Conservation (phyloP, 1,140 invertebrate species). For the Nymphalis io region DNA sequence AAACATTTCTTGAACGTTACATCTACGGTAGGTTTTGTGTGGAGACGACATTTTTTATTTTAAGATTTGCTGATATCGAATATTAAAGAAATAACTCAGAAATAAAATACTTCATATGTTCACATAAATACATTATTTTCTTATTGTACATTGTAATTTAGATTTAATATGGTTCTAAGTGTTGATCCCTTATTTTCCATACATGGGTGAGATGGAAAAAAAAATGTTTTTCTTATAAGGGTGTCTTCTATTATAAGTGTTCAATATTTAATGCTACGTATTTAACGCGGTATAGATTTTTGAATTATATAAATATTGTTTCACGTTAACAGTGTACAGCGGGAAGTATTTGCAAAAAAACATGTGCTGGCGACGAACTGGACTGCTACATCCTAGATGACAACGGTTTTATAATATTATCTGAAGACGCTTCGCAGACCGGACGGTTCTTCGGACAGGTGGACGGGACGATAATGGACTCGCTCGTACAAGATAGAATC, state of each 20-base stretch:
- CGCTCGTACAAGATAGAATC: slow-evolving; percentile 93
- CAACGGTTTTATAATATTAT: slow-evolving; percentile 96
- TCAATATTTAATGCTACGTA: too few species aligned
- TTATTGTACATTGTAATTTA: slow-evolving; percentile 1
- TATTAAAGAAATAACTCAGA: too few species aligned
- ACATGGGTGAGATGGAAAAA: too few species aligned
- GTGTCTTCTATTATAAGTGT: too few species aligned
- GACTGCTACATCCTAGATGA: slow-evolving; percentile 96
- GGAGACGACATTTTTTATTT: too few species aligned
- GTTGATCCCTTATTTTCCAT: too few species aligned
- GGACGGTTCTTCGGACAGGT: slow-evolving; percentile 95
- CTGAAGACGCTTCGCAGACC: slow-evolving; percentile 90
- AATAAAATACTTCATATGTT: not conserved
- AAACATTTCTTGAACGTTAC: slow-evolving; percentile 93
- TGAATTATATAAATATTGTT: not conserved
- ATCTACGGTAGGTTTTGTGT: slow-evolving; percentile 85
- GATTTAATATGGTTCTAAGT: not conserved
- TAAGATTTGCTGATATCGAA: not conserved
- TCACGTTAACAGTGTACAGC: slow-evolving; percentile 84
- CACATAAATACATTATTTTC: slow-evolving; percentile 8
- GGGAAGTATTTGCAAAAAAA: slow-evolving; percentile 87
- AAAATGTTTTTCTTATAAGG: too few species aligned
- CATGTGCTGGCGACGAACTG: slow-evolving; percentile 91
- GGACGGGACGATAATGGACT: slow-evolving; percentile 97
- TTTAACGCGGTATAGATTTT: too few species aligned